phyloP scores from a whole-genome alignment of 2,797 vertebrate species.

The Acanthornis magna region DNA sequence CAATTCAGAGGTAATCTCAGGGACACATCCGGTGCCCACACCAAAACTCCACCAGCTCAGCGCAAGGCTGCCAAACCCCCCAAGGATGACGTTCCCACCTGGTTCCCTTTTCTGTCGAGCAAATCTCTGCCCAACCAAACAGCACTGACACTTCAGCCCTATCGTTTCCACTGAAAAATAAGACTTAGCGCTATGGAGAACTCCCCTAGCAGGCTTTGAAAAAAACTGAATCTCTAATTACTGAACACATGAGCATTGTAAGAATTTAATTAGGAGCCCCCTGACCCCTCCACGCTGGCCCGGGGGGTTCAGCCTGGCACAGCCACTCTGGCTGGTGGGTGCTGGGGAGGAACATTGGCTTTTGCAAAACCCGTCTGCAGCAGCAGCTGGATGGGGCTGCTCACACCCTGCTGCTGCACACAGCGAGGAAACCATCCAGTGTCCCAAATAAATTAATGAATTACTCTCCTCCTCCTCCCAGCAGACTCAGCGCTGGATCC shows the following conservation, averaged over 20 bases:
- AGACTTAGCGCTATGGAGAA: fast-evolving
- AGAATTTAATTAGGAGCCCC: neutral
- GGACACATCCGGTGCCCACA: neutral
- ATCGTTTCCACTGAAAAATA: fast-evolving
- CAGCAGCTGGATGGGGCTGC: slow-evolving; percentile 25
- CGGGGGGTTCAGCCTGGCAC: fast-evolving
- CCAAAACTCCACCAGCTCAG: neutral
- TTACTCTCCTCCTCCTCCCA: slow-evolving; percentile 57
- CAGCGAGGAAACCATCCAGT: slow-evolving; percentile 42
- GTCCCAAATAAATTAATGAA: slow-evolving; percentile 57
- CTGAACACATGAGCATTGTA: neutral
- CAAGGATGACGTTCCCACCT: neutral
- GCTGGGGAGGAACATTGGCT: neutral
- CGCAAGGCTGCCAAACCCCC: neutral
- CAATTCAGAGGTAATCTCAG: neutral
- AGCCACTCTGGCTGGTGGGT: fast-evolving
- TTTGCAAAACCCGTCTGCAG: neutral
- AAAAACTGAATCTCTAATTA: neutral
- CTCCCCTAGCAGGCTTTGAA: neutral
- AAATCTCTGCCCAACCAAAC: neutral
- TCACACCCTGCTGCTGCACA: slow-evolving; percentile 51
- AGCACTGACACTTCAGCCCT: no score
- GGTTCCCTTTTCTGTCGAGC: neutral
- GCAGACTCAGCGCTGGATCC: neutral
- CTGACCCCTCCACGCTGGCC: fast-evolving